Conservation (phyloP, 2,113 vertebrate species). For the Meleagris gallopavo region DNA sequence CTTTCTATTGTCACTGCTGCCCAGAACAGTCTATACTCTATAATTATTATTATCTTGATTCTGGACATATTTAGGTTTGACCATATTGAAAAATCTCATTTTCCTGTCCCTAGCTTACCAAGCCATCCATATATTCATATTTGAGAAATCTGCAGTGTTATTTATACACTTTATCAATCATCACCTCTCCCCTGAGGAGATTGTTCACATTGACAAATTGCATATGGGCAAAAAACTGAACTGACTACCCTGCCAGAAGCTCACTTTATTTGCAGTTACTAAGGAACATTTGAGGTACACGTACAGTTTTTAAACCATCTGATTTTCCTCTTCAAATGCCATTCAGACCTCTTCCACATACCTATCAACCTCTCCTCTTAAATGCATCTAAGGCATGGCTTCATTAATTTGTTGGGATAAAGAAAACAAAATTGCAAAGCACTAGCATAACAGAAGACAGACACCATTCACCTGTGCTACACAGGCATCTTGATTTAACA, state of each 20-base stretch:
- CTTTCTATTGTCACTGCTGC: neutral
- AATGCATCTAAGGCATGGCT: neutral
- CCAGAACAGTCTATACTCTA: neutral
- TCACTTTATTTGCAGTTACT: neutral
- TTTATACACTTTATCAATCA: neutral
- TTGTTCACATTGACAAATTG: neutral
- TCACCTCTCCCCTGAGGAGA: neutral
- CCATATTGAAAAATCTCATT: neutral
- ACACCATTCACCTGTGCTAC: neutral
- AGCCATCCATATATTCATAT: neutral
- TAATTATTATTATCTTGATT: too few species aligned
- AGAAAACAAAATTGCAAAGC: neutral
- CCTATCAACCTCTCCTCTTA: neutral
- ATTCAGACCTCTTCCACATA: neutral
- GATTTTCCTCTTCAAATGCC: neutral
- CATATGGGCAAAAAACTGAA: neutral
- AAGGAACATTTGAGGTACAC: neutral
- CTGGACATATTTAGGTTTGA: neutral
- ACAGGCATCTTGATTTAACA: neutral
- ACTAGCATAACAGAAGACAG: rapidly evolving
- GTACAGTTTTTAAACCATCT: neutral
- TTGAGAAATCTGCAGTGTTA: neutral
- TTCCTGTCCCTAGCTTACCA: neutral
- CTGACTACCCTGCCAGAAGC: neutral
- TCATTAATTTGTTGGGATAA: neutral